phyloP scores from a whole-genome alignment of 2,797 vertebrate species.

The Labroides dimidiatus region DNA sequence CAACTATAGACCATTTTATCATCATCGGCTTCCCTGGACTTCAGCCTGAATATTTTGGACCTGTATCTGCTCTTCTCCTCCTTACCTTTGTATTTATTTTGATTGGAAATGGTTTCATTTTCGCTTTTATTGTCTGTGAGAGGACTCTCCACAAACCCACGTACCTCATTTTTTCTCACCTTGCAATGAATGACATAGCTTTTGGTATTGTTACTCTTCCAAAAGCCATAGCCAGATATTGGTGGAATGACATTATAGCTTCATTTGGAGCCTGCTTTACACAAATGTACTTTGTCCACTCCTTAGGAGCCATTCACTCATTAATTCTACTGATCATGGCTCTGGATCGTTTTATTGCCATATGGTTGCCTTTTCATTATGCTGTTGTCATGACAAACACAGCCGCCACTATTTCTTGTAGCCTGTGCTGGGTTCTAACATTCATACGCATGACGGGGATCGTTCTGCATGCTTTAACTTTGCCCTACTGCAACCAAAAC shows the following conservation, averaged over 20 bases:
- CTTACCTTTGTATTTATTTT: constrained; percentile 67
- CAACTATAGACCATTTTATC: constrained; percentile 67
- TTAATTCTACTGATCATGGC: constrained; percentile 79
- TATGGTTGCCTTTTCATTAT: constrained; percentile 80
- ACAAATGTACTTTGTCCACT: constrained; percentile 82
- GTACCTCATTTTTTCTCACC: constrained; percentile 79
- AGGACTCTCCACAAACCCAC: constrained; percentile 78
- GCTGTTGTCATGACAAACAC: constrained; percentile 74
- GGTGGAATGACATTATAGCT: constrained; percentile 65
- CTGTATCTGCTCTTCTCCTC: constrained; percentile 63
- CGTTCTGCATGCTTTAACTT: constrained; percentile 51
- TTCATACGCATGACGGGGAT: constrained; percentile 54
- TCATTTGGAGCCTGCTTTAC: constrained; percentile 74
- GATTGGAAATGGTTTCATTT: constrained; percentile 77
- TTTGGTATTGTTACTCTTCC: constrained; percentile 79
- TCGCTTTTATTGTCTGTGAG: constrained; percentile 70
- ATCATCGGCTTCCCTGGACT: constrained; percentile 82
- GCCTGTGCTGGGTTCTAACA: constrained; percentile 65
- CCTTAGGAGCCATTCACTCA: constrained; percentile 73
- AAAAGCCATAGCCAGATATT: constrained; percentile 78
- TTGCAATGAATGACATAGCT: constrained; percentile 77
- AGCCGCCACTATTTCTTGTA: constrained; percentile 51
- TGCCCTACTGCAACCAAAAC: constrained; percentile 77
- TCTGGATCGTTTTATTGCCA: constrained; percentile 79
- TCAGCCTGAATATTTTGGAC: constrained; percentile 54